Evolutionary conservation across 1,140 invertebrate species (phyloP), one percentile per base, ranked within the genome.

Genomic region (Saccostrea cuccullata): DNA sequence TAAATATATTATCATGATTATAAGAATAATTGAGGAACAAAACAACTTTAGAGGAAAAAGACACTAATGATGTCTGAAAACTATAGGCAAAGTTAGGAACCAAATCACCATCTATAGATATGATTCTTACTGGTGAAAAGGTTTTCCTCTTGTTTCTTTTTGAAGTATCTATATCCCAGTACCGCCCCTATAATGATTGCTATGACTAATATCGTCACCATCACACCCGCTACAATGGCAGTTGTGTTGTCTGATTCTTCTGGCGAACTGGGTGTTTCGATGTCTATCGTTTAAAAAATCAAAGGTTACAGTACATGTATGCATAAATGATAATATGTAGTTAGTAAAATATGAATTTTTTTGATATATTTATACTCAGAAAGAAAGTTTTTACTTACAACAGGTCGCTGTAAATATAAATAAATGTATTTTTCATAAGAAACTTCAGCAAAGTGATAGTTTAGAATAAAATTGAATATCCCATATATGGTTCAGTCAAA

Each of bases 91-190:
- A 47, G 47, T 47, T 47, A 47, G 47, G 47, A 47, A 47, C 47
- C n/a, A 47, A 47, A 47, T 47, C 47, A 8, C 9, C 9, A 47
- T 47, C 5, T 47, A 47, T 47, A 47, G 9, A 47, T 20, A 20
- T 64, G 15, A 64, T 64, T 77, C 70, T 73, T 86, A 55, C 60
- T 73, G 3, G 20, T 26, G 3, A 15, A 40, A 47, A 55, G 17
- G 56, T 58, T 86, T 1, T 70, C 60, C 23, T 86, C 70, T 26
- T 70, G 20, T 17, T 86, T 86, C 30, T 70, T 73, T 64, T 55
- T 36, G 17, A 47, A 86, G 47, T n/a, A 86, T 86, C 11, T 86
- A 30, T 55, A 86, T 1, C 30, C 85, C 20, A 86, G 60, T 55
- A 86, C 23, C 17, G 55, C 60, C 1, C 30, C 85, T 15, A 86